phyloP scores from a whole-genome alignment of 37 sponge, comb jelly and placozoan species.

The Petrosia ficiformis region DNA sequence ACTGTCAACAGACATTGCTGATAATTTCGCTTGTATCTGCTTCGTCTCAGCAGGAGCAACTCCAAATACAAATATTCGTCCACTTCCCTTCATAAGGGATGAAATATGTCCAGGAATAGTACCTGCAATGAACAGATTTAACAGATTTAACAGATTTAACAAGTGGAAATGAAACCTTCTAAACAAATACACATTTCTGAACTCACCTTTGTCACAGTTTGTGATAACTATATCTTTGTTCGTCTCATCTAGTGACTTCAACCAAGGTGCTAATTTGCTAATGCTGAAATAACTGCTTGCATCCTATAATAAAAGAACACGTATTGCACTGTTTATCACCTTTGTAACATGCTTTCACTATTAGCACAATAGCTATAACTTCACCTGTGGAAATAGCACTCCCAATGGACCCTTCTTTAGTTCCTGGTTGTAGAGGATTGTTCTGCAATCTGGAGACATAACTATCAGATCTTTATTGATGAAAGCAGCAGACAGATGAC shows the following conservation, averaged over 20 bases:
- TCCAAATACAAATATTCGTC: slow-evolving; percentile 32
- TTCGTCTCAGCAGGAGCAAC: background rate
- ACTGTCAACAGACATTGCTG: slow-evolving; percentile 36
- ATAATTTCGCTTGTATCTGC: background rate
- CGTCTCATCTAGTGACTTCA: background rate
- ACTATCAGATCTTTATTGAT: slow-evolving; percentile 20
- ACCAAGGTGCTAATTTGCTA: slow-evolving; percentile 1
- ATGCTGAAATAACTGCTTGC: slow-evolving; percentile 30
- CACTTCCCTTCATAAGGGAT: background rate
- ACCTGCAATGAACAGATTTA: slow-evolving; percentile 4
- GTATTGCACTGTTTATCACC: background rate
- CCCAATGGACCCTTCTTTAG: slow-evolving; percentile 21
- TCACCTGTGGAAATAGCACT: slow-evolving; percentile 48
- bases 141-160: background rate
- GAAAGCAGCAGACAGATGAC: background rate
- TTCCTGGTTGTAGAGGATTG: slow-evolving; percentile 4
- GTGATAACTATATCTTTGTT: slow-evolving; percentile 37
- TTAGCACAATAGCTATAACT: background rate
- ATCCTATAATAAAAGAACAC: slow-evolving; percentile 28
- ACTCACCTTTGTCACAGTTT: slow-evolving; percentile 33
- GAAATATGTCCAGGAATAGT: slow-evolving; percentile 26
- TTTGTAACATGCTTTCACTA: background rate
- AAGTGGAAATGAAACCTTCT: background rate
- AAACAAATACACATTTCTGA: background rate
- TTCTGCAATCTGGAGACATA: slow-evolving; percentile 51